These are phyloP conservation scores for Pangasius djambal DNA, from an alignment of 2,797 vertebrate genomes.

Conservation along the genomic window DNA sequence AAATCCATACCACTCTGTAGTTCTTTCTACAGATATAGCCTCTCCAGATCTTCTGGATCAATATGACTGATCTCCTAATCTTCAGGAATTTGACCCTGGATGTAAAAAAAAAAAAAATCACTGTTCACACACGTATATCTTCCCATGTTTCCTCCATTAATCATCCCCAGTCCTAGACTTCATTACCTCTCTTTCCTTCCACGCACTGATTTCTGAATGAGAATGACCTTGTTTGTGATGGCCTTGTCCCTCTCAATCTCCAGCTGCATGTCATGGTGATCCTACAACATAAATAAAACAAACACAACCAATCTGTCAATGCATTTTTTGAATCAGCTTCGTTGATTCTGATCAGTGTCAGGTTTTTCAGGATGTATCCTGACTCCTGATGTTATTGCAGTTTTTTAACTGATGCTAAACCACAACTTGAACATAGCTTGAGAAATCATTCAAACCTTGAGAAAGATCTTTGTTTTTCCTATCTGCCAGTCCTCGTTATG, in stretches of 20 bases:
- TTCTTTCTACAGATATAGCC: slow-evolving; percentile 87
- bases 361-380: background rate
- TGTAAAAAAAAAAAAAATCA: slow-evolving; percentile 35
- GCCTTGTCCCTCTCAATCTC: slow-evolving; percentile 93
- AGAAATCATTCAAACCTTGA: slow-evolving; percentile 77
- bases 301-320: background rate
- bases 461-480: slow-evolving; percentile 97
- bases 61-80: slow-evolving; percentile 80
- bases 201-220: slow-evolving; percentile 95
- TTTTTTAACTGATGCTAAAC: background rate
- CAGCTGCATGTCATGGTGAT: slow-evolving; percentile 93
- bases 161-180: background rate
- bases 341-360: background rate
- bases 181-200: slow-evolving; percentile 87
- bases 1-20: slow-evolving; percentile 81
- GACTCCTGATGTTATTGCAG: background rate
- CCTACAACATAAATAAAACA: slow-evolving; percentile 71
- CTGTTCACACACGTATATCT: background rate
- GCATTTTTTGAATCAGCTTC: background rate
- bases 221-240: slow-evolving; percentile 92
- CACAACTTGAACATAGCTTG: background rate
- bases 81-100: slow-evolving; percentile 86
- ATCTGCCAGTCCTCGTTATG: slow-evolving; percentile 96
- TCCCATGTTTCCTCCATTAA: background rate
- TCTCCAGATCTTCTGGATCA: slow-evolving; percentile 92